Evolutionary conservation across 2,797 vertebrate species (phyloP).

Genomic region (Alouatta caraya): DNA sequence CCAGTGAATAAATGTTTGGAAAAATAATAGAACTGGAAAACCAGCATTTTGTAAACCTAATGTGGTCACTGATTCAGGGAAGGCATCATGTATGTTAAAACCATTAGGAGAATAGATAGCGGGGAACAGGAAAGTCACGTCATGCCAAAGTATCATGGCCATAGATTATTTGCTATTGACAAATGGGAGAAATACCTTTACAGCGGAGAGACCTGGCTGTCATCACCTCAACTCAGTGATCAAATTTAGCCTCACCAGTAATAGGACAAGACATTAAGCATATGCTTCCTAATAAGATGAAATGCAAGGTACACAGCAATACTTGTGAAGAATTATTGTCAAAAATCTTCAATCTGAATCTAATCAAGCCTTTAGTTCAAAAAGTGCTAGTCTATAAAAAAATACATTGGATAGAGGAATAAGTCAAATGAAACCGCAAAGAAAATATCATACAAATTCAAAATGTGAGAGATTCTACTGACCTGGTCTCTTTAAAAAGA

Average conservation of each 20-base stretch:
- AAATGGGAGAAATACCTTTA: neutral
- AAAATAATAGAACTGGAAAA: neutral
- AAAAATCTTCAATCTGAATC: neutral
- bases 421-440: neutral
- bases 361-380: neutral
- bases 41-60: neutral
- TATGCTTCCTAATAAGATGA: neutral
- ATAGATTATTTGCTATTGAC: neutral
- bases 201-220: neutral
- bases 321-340: neutral
- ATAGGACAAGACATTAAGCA: neutral
- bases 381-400: neutral
- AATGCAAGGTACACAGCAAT: neutral
- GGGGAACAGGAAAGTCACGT: neutral
- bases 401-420: neutral
- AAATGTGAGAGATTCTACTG: neutral
- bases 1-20: neutral
- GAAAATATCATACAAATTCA: neutral
- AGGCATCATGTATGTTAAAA: neutral
- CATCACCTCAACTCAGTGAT: neutral
- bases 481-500: neutral
- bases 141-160: neutral
- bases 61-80: neutral
- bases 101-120: neutral
- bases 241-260: neutral